These are phyloP conservation scores for Tinamus major DNA, from an alignment of 2,797 vertebrate genomes.

Conservation along the genomic window DNA sequence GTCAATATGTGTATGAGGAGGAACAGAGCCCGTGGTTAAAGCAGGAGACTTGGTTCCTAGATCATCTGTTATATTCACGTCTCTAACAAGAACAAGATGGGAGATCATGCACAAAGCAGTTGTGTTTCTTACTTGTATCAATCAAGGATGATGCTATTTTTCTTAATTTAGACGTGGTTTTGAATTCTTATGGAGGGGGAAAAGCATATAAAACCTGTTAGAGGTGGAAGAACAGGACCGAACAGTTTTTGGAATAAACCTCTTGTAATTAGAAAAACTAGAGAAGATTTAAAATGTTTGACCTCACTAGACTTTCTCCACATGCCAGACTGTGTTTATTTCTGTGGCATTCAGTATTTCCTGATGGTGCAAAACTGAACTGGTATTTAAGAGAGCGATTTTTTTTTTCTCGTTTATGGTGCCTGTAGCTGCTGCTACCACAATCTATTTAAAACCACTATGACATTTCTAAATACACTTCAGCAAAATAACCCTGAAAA, in stretches of 20 bases:
- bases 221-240: not conserved
- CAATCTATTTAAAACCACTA: not conserved
- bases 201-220: not conserved
- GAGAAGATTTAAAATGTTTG: not conserved
- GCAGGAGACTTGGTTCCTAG: not conserved
- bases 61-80: fast-evolving
- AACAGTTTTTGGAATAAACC: not conserved
- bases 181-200: not conserved
- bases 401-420: not conserved
- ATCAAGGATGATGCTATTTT: not conserved
- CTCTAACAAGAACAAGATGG: not conserved
- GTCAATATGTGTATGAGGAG: not conserved
- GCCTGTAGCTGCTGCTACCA: not conserved
- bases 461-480: not conserved
- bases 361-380: not conserved
- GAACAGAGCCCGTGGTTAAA: fast-evolving
- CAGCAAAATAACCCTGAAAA: slow-evolving; percentile 11
- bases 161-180: not conserved
- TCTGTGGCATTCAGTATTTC: not conserved
- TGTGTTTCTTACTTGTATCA: not conserved
- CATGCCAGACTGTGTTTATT: not conserved
- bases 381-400: not conserved
- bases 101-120: not conserved
- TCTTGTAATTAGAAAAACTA: not conserved
- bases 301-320: not conserved